These are phyloP conservation scores for Cyaniris semiargus DNA, from an alignment of 2,888 invertebrate species.

Conservation along the genomic window DNA sequence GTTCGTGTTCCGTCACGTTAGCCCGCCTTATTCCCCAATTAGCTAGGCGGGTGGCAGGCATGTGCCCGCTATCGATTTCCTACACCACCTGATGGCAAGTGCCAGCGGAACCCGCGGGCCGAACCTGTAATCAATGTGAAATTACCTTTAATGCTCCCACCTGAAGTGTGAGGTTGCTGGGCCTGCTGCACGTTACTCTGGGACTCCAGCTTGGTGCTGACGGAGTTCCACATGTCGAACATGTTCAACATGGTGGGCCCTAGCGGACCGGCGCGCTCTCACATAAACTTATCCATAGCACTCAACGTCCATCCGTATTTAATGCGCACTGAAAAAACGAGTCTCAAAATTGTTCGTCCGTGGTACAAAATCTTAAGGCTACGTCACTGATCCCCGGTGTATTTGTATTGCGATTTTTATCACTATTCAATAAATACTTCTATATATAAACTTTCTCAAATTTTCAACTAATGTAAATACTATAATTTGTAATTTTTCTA, in stretches of 20 bases:
- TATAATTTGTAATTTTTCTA: conserved; percentile 62
- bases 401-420: conserved; percentile 60
- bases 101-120: conserved; percentile 31
- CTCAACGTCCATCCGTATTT: conserved; percentile 52
- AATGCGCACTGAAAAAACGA: conserved; percentile 57
- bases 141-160: conserved; percentile 91
- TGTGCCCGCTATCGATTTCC: conserved; percentile 21
- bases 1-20: background rate
- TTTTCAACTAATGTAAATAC: conserved; percentile 80
- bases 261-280: conserved; percentile 42
- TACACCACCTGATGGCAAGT: conserved; percentile 32
- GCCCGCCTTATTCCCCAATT: conserved; percentile 7
- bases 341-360: conserved; percentile 70
- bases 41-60: background rate
- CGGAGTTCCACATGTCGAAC: conserved; percentile 92
- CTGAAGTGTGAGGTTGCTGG: conserved; percentile 89
- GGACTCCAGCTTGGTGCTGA: conserved; percentile 86
- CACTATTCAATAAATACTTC: conserved; percentile 52
- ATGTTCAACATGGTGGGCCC: conserved; percentile 81
- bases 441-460: conserved; percentile 77
- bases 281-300: conserved; percentile 54
- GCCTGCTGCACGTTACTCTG: conserved; percentile 83
- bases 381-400: conserved; percentile 72
- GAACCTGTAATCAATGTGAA: conserved; percentile 57
- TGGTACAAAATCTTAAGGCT: conserved; percentile 70